Conservation (phyloP, 35 echinoderm and acorn worm species). For the Ophiothrix spiculata region DNA sequence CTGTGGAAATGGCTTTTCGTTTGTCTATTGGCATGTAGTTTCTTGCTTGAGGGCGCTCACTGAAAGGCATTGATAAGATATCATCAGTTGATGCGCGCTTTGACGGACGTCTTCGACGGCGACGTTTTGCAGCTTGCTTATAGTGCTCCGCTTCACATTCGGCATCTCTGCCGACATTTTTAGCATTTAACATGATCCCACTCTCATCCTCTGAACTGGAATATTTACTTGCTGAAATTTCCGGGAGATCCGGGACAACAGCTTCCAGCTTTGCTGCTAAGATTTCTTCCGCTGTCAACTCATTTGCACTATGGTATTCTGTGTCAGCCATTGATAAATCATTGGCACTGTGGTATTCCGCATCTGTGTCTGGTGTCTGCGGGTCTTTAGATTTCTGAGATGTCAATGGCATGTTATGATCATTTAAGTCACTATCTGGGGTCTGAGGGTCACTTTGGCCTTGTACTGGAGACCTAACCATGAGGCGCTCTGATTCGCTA, state of each 20-base stretch:
- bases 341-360: conserved; percentile 4
- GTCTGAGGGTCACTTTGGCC: not conserved
- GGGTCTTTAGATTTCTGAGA: not conserved
- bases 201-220: not conserved
- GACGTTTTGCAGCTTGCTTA: conserved; percentile 5
- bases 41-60: conserved; percentile 36
- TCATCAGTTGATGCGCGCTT: not conserved
- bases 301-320: conserved; percentile 1
- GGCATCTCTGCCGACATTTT: not conserved
- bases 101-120: conserved; percentile 3
- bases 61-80: conserved; percentile 5
- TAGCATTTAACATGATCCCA: not conserved
- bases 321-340: not conserved
- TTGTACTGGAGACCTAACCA: not conserved
- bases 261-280: not conserved
- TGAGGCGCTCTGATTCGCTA: not conserved
- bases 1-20: conserved; percentile 43
- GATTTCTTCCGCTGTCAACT: not conserved
- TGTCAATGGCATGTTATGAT: not conserved
- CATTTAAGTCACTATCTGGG: not conserved
- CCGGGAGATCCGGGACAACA: not conserved
- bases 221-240: not conserved
- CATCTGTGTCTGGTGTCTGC: not conserved
- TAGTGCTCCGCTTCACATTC: not conserved
- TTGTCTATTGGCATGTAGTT: conserved; percentile 26